These are phyloP conservation scores for Gari tellinella DNA, from an alignment of 2,888 invertebrate species.

Conservation along the genomic window DNA sequence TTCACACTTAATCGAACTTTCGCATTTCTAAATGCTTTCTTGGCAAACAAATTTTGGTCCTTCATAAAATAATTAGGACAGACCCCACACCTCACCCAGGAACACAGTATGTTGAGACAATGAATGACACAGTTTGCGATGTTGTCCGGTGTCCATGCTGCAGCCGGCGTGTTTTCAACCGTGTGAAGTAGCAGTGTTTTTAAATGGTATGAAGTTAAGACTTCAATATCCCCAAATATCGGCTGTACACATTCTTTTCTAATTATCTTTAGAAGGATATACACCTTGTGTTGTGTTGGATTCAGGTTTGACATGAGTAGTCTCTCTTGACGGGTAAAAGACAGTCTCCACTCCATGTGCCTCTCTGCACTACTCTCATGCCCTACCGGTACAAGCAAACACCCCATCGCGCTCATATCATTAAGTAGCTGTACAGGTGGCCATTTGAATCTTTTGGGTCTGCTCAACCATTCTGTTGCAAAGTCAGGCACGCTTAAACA, in stretches of 20 bases:
- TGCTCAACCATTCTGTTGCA: constrained; percentile 1
- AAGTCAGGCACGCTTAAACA: neutral
- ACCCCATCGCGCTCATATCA: neutral
- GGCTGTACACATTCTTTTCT: constrained; percentile 10
- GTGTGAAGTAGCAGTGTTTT: constrained; percentile 5
- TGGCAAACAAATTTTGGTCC: constrained; percentile 7
- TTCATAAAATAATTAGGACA: constrained; percentile 22
- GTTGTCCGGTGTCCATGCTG: constrained; percentile 3
- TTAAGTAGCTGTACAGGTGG: neutral
- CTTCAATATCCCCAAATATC: neutral
- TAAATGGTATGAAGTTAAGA: constrained; percentile 12
- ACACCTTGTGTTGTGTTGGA: constrained; percentile 17
- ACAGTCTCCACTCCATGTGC: constrained; percentile 25
- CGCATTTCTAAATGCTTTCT: too few relatives aligned
- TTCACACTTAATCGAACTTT: too few relatives aligned
- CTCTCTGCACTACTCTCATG: neutral
- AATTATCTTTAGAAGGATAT: constrained; percentile 26
- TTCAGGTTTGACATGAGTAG: constrained; percentile 26
- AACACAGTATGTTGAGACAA: neutral
- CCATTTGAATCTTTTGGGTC: neutral
- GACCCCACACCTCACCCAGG: neutral
- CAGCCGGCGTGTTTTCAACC: neutral
- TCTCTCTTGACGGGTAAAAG: constrained; percentile 16
- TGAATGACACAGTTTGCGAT: neutral
- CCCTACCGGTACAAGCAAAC: constrained; percentile 10